Evolutionary conservation across 2,113 vertebrate species (phyloP), one percentile per base, ranked within the genome.

Genomic region (Oryzias woworae): DNA sequence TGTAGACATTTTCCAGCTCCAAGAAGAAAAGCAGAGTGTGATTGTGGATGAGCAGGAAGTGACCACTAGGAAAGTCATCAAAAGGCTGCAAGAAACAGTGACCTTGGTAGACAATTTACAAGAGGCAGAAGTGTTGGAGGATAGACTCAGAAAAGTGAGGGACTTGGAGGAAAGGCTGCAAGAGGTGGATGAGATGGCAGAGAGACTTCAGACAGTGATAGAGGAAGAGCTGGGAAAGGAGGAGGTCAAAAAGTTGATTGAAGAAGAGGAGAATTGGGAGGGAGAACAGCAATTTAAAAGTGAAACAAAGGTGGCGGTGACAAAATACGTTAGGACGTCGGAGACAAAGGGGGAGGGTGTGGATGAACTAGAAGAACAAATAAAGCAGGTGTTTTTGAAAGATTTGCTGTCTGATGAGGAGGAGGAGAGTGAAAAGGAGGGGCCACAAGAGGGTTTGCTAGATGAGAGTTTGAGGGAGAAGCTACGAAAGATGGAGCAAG

Each of bases 361-460:
- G 54, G 80, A 89, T 51, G 88, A 86, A 47, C 47, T 87, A 49
- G 87, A 85, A 48, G 82, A 87, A 4, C 43, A 89, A 47, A 88
- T 90, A 57, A 90, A 84, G 53, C 4, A 24, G 24, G 80, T 87
- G 72, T 90, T 89, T 83, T 71, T 89, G 0, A 85, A 86, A 54
- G 85, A 50, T 17, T 55, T 90, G 58, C 26, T 85, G n/a, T 69
- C 74, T n/a, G 81, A 80, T 31, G 79, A 83, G 3, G 85, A 44
- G 64, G 51, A 62, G 44, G 59, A 83, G 41, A 51, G 23, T 17
- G 26, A 64, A 57, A 23, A 5, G 16, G 59, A 67, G 10, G 18
- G 16, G 48, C 56, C 8, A 14, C 50, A 42, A 0, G 46, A 41
- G 45, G 55, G n/a, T 28, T 31, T 28, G 28, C 56, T 72, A 5